Percentiles rank a stretch among this genome's conserved stretches.
phyloP scores from a whole-genome alignment of 2,797 vertebrate species.

The Lindbergichthys nudifrons region DNA sequence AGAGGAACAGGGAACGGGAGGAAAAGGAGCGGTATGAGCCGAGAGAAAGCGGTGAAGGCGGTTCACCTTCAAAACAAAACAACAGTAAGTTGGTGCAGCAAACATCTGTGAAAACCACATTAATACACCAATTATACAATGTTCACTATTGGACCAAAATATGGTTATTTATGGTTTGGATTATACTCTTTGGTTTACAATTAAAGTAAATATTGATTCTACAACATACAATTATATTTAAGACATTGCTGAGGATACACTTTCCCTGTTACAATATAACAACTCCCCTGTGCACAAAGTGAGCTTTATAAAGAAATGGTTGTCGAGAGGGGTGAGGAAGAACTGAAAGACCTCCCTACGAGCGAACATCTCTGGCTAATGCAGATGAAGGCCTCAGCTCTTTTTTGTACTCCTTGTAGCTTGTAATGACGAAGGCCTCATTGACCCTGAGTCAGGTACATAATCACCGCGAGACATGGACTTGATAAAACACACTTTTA shows the following conservation, averaged over 20 bases:
- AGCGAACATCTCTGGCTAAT: background rate
- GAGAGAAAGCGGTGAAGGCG: conserved; percentile 29
- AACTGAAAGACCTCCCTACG: background rate
- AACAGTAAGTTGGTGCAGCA: conserved; percentile 38
- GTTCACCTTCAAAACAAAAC: conserved; percentile 38
- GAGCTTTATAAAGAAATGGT: background rate
- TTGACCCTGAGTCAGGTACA: background rate
- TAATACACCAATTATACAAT: conserved; percentile 3
- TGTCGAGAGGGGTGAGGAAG: background rate
- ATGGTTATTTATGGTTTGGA: background rate
- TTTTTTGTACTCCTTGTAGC: background rate
- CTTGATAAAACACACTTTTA: background rate
- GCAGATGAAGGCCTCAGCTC: background rate
- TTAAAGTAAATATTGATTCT: background rate
- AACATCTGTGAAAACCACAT: background rate
- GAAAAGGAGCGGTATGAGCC: conserved; percentile 36
- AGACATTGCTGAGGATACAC: background rate
- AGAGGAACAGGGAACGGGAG: conserved; percentile 23
- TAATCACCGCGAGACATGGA: background rate
- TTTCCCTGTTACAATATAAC: background rate
- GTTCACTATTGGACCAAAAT: background rate
- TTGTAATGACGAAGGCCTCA: background rate
- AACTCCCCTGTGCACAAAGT: background rate
- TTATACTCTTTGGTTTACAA: background rate
- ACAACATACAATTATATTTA: background rate